A percentile compares a stretch with the other conserved stretches of the same genome.
Evolutionary conservation across 2,113 vertebrate species (phyloP).

Genomic region (Sturnira hondurensis): DNA sequence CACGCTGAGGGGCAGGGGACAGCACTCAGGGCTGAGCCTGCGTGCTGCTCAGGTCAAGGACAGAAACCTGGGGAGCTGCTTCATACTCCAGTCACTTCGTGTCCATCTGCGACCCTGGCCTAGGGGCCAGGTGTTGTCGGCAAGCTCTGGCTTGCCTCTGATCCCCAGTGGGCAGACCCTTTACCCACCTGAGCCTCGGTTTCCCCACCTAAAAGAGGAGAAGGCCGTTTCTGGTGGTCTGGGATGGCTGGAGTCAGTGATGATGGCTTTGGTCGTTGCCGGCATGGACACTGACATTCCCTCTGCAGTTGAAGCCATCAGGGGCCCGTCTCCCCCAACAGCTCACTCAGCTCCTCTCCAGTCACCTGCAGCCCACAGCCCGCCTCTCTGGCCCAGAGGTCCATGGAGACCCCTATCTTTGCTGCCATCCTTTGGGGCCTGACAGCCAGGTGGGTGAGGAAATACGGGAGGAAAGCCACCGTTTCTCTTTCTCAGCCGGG

Average conservation of each 20-base stretch:
- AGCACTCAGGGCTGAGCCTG: background rate
- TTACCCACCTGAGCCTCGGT: background rate
- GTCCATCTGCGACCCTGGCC: background rate
- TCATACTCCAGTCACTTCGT: background rate
- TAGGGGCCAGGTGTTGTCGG: background rate
- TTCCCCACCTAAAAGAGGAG: background rate
- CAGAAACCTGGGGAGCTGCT: background rate
- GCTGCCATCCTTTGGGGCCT: background rate
- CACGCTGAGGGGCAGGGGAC: background rate
- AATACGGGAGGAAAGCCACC: background rate
- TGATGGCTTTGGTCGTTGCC: background rate
- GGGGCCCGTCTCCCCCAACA: background rate
- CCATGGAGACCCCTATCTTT: background rate
- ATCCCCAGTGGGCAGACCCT: fast-evolving
- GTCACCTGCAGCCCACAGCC: background rate
- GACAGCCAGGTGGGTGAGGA: background rate
- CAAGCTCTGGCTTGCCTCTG: background rate
- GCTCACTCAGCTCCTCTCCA: background rate
- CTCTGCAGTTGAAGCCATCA: background rate
- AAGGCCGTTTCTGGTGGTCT: background rate
- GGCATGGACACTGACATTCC: background rate
- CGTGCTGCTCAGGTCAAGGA: too few relatives aligned
- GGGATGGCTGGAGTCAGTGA: too few relatives aligned
- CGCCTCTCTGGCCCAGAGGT: background rate
- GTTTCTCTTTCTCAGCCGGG: background rate